These are phyloP conservation scores for Mixornis gularis DNA, from an alignment of 2,113 vertebrate genomes.

Conservation along the genomic window DNA sequence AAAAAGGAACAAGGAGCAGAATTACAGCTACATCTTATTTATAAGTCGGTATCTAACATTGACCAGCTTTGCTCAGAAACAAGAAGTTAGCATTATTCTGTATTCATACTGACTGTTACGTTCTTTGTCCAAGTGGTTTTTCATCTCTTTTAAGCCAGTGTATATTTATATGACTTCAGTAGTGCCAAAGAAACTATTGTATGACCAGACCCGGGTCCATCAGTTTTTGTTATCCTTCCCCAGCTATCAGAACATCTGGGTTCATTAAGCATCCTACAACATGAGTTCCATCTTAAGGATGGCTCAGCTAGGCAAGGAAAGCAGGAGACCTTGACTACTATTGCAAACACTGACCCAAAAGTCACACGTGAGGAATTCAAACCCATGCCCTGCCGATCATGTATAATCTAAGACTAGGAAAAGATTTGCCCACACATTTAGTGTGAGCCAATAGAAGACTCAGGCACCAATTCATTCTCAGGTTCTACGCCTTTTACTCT, in stretches of 20 bases:
- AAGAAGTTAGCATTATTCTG: background rate
- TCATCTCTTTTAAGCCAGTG: background rate
- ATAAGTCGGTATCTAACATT: background rate
- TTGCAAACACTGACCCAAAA: background rate
- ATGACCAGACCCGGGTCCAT: background rate
- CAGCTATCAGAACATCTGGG: background rate
- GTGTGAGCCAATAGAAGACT: background rate
- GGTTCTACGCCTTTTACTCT: background rate
- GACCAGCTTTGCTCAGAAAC: background rate
- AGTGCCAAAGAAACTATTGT: background rate
- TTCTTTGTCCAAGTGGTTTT: background rate
- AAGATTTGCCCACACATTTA: fast-evolving
- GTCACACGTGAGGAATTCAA: background rate
- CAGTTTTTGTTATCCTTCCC: background rate
- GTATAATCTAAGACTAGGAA: background rate
- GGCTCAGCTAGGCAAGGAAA: background rate
- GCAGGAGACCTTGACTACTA: background rate
- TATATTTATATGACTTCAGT: background rate
- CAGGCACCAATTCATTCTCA: background rate
- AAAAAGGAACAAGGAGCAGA: background rate
- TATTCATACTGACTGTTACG: background rate
- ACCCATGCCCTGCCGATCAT: background rate
- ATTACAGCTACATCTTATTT: background rate
- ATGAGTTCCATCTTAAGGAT: background rate
- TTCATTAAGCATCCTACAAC: background rate